Percentiles rank a stretch among this genome's conserved stretches.
Conservation (phyloP, 2,797 vertebrate genomes). For the Muraenolepis orangiensis region DNA sequence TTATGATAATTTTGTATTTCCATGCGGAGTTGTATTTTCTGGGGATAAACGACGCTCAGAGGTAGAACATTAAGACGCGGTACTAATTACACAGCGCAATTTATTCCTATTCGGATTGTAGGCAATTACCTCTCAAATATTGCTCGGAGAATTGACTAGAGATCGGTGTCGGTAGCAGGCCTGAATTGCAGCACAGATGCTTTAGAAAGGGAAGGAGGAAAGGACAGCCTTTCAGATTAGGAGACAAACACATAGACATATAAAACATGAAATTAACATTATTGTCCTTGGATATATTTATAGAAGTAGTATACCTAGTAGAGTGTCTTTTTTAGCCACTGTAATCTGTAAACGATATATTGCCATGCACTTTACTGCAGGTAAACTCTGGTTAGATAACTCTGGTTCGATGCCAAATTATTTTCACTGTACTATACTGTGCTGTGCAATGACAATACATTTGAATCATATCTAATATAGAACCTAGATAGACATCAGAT, state of each 20-base stretch:
- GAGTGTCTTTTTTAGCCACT: too few species aligned
- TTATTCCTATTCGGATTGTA: constrained; percentile 15
- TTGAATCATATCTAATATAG: too few species aligned
- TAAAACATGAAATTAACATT: not conserved
- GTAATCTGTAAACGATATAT: too few species aligned
- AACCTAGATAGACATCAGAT: too few species aligned
- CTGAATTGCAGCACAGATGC: constrained; percentile 39
- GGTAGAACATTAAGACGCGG: constrained; percentile 9
- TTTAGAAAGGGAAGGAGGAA: constrained; percentile 4
- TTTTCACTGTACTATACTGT: too few species aligned
- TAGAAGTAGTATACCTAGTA: too few species aligned
- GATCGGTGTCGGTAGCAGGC: constrained; percentile 30
- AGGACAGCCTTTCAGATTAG: not conserved
- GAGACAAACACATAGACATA: not conserved
- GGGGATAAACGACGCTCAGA: constrained; percentile 13
- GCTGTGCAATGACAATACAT: too few species aligned
- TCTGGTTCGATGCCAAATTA: too few species aligned
- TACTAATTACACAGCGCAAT: constrained; percentile 22
- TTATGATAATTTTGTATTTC: constrained; percentile 17
- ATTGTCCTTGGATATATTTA: not conserved
- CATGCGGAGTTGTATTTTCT: constrained; percentile 7
- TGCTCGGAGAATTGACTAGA: constrained; percentile 22
- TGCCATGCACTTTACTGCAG: too few species aligned
- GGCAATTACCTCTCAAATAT: constrained; percentile 43
- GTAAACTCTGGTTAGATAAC: too few species aligned